phyloP scores from a whole-genome alignment of 2,888 invertebrate species.

The Pandemis corylana region DNA sequence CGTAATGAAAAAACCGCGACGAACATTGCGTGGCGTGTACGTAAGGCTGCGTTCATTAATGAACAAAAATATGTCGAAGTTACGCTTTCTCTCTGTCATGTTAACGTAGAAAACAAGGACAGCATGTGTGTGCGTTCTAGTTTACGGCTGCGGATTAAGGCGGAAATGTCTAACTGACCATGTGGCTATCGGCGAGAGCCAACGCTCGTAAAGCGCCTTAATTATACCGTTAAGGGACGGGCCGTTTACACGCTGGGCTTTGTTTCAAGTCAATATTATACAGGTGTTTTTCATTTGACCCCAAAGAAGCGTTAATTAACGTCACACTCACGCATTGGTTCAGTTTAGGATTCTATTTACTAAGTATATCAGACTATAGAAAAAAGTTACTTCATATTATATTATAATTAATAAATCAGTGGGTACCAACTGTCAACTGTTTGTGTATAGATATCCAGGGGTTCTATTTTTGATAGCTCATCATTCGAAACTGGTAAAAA shows the following conservation, averaged over 20 bases:
- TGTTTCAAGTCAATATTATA: conserved; percentile 22
- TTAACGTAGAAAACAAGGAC: background rate
- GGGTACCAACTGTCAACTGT: background rate
- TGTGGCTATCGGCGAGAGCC: conserved; percentile 1
- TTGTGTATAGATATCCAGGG: too few relatives aligned
- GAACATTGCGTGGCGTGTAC: background rate
- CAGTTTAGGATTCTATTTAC: background rate
- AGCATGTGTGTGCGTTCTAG: background rate
- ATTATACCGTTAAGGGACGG: conserved; percentile 12
- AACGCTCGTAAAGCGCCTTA: conserved; percentile 12
- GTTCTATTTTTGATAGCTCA: too few relatives aligned
- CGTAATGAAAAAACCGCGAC: conserved; percentile 7
- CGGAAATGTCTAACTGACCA: conserved; percentile 7
- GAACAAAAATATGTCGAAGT: background rate
- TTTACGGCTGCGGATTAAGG: background rate
- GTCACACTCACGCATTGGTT: background rate
- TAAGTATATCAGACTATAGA: too few relatives aligned
- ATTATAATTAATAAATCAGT: too few relatives aligned
- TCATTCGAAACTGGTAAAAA: too few relatives aligned
- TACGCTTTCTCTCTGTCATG: background rate
- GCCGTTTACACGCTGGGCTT: conserved; percentile 15
- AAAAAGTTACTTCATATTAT: too few relatives aligned
- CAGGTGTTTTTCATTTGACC: conserved; percentile 15
- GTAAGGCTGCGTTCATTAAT: background rate
- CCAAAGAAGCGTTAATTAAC: conserved; percentile 22